Evolutionary conservation across 2,113 vertebrate species (phyloP).

Genomic region (Crotophaga sulcirostris): DNA sequence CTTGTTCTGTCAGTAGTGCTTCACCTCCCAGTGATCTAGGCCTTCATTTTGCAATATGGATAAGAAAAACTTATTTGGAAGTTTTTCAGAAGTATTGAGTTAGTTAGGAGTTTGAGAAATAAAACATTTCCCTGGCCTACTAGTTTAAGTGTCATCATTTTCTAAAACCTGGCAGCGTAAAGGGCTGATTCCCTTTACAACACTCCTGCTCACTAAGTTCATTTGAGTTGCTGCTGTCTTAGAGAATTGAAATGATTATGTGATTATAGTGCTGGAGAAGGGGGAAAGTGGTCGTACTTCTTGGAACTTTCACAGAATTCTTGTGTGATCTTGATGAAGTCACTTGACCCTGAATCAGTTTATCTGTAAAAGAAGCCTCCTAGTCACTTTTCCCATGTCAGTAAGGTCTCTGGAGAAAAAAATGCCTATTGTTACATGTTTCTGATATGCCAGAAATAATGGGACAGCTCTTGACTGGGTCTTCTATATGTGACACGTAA

Average conservation of each 20-base stretch:
- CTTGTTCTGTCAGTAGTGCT: not conserved
- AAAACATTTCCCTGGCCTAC: not conserved
- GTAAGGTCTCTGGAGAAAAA: not conserved
- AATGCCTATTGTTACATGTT: not conserved
- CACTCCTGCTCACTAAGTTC: not conserved
- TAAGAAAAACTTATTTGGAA: not conserved
- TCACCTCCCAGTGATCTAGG: not conserved
- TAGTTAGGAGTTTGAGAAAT: not conserved
- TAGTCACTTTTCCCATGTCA: not conserved
- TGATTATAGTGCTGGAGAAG: not conserved
- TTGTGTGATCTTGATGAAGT: not conserved
- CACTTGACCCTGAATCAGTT: not conserved
- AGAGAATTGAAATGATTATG: not conserved
- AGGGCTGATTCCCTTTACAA: not conserved
- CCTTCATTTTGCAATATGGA: not conserved
- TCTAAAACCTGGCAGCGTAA: not conserved
- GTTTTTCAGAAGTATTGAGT: not conserved
- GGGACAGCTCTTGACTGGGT: not conserved
- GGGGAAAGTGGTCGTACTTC: not conserved
- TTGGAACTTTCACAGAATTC: not conserved
- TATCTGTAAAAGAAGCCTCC: not conserved
- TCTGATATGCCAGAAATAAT: not conserved
- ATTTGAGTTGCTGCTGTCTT: not conserved
- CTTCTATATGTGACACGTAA: not conserved
- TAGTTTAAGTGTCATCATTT: not conserved